These are phyloP conservation scores for Stenopsyche tienmushanensis DNA, from an alignment of 1,140 invertebrate genomes.

Conservation along the genomic window DNA sequence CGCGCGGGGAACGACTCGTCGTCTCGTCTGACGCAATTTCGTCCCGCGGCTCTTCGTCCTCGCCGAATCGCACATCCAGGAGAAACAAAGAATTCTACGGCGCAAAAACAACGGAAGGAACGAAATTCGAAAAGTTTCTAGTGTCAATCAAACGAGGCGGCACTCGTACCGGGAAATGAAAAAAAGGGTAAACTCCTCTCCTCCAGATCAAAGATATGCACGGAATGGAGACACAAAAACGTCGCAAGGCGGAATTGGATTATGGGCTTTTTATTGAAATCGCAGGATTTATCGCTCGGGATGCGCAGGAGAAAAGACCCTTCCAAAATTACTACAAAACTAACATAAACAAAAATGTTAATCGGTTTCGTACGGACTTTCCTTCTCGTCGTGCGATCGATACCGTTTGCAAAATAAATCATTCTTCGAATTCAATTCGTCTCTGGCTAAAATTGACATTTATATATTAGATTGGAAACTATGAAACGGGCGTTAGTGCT, in stretches of 20 bases:
- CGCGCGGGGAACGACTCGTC: no score
- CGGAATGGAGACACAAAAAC: conserved; percentile 28
- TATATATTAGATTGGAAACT: no score
- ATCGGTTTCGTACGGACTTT: no score
- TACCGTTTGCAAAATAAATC: no score
- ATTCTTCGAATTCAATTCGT: no score
- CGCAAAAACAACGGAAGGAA: conserved; percentile 33
- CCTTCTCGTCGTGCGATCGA: no score
- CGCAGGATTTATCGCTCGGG: conserved; percentile 21
- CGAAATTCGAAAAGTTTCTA: conserved; percentile 33
- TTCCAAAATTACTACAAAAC: no score
- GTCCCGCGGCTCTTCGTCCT: neutral
- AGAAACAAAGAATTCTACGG: conserved; percentile 6
- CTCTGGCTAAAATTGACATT: no score
- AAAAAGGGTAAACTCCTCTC: conserved; percentile 24
- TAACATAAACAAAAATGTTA: no score
- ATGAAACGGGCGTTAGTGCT: no score
- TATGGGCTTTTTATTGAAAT: conserved; percentile 31
- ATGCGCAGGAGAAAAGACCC: neutral
- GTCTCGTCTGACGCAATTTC: neutral
- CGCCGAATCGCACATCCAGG: neutral
- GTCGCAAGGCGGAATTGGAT: conserved; percentile 24
- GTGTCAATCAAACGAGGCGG: conserved; percentile 32
- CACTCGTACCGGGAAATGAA: conserved; percentile 31
- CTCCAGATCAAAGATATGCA: conserved; percentile 30